Evolutionary conservation across 2,113 vertebrate species (phyloP), one percentile per base, ranked within the genome.

Genomic region (Neofelis nebulosa): DNA sequence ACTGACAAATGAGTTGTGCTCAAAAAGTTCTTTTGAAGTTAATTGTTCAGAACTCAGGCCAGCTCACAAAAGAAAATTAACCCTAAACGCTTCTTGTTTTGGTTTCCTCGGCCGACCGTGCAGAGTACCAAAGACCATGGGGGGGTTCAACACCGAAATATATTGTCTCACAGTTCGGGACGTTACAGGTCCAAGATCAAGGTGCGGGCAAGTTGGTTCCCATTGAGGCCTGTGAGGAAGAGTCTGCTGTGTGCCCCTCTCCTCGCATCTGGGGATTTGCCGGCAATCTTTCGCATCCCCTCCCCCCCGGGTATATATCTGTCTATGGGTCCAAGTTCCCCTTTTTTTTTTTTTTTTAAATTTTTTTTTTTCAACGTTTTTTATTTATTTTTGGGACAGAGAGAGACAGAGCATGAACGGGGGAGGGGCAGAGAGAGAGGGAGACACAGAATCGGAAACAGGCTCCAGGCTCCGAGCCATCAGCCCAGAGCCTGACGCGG

Each of bases 11-110:
- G 80, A 38, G 25, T 48, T 90, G n/a, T 45, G 48, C 61, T 96
- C 89, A 65, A 38, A 79, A 97, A 96, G 79, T 84, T 92, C 89
- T 92, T 81, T 89, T 63, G 74, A 93, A 91, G 87, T 97, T 95
- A 95, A 74, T 91, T 95, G 63, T 93, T 97, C 84, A 88, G 83
- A 95, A 96, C 68, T 80, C 74, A 16, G 41, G n/a, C 48, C 66
- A 82, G 31, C 61, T 92, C 66, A n/a, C 78, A 7, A 45, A 84
- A 85, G 38, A 48, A 76, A 85, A 68, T 91, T 52, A 89, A 92
- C 95, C 86, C 78, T 68, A n/a, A 50, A 38, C 0, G 3, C 12
- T 69, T 76, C 91, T 50, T 4, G 18, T 5, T 33, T 48, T 61
- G 1, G 7, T 55, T 27, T 33, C 3, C 7, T 69, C 2, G 18